phyloP scores from a whole-genome alignment of 1,140 invertebrate species.

The Apis florea region DNA sequence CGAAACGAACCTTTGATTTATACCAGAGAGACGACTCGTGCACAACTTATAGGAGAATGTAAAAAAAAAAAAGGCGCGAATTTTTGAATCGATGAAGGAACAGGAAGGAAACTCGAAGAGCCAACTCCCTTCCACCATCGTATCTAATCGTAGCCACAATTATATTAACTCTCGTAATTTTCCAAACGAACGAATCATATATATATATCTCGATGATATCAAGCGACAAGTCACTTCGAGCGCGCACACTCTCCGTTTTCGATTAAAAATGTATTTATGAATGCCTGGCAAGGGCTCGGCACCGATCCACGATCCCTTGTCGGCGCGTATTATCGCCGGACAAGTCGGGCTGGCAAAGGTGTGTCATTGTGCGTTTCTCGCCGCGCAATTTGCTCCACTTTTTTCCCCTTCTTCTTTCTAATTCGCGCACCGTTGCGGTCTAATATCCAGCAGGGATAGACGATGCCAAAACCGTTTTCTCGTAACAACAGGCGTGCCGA shows the following conservation, averaged over 20 bases:
- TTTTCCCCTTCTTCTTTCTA: slow-evolving; percentile 51
- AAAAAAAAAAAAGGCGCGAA: no score
- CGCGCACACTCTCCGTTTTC: slow-evolving; percentile 23
- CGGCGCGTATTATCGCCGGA: slow-evolving; percentile 55
- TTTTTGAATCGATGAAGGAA: no score
- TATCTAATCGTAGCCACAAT: no score
- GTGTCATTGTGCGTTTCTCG: slow-evolving; percentile 63
- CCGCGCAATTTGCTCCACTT: slow-evolving; percentile 70
- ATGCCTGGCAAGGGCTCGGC: slow-evolving; percentile 72
- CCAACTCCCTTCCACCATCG: no score
- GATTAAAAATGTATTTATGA: slow-evolving; percentile 75
- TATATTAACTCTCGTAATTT: no score
- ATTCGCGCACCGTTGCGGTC: slow-evolving; percentile 14
- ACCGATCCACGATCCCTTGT: slow-evolving; percentile 45
- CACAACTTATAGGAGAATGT: no score
- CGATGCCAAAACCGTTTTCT: slow-evolving; percentile 46
- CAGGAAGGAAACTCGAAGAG: no score
- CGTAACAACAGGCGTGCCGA: slow-evolving; percentile 57
- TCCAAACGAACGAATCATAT: no score
- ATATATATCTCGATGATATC: no score
- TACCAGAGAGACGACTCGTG: slow-evolving; percentile 40
- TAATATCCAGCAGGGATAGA: no score
- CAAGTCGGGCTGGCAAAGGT: slow-evolving; percentile 56
- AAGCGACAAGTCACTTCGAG: no score
- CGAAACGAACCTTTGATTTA: slow-evolving; percentile 72